Evolutionary conservation across 2,113 vertebrate genomes (phyloP).

Genomic region (Passer domesticus): DNA sequence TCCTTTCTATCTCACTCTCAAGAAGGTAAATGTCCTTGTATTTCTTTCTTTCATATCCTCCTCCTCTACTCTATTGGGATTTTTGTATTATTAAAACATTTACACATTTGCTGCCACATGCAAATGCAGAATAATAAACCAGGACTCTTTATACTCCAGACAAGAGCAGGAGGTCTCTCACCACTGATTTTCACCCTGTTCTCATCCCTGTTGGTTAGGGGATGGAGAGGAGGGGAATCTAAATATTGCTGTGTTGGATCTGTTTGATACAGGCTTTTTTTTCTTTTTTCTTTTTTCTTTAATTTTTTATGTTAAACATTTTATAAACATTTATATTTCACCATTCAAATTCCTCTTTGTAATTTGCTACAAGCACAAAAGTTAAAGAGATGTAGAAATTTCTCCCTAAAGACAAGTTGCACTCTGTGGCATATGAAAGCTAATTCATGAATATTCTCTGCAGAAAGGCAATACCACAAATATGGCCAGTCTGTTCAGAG

Average conservation of each 20-base stretch:
- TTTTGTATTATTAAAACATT: slow-evolving; percentile 61
- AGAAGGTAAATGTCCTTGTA: slow-evolving; percentile 59
- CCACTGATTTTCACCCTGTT: slow-evolving; percentile 3
- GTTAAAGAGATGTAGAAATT: slow-evolving; percentile 10
- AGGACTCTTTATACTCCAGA: slow-evolving; percentile 21
- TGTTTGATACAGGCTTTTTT: background rate
- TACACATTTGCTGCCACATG: slow-evolving; percentile 59
- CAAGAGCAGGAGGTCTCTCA: slow-evolving; percentile 44
- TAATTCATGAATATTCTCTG: slow-evolving; percentile 12
- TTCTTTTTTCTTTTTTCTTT: slow-evolving; percentile 24
- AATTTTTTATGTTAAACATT: background rate
- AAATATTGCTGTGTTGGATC: slow-evolving; percentile 7
- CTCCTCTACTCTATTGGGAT: slow-evolving; percentile 47
- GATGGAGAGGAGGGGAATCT: background rate
- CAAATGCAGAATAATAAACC: slow-evolving; percentile 47
- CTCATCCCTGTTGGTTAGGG: background rate
- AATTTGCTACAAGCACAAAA: slow-evolving; percentile 44
- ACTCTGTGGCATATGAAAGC: slow-evolving; percentile 4
- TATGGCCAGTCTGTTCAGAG: background rate
- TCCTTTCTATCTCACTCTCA: slow-evolving; percentile 15
- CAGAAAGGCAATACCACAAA: background rate
- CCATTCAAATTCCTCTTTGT: slow-evolving; percentile 32
- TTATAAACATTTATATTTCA: background rate
- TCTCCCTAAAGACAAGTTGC: slow-evolving; percentile 8
- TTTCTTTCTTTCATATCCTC: slow-evolving; percentile 51